Base-by-base conservation (phyloP, 2,797 vertebrate species). In the Loris lydekkerianus region DNA sequence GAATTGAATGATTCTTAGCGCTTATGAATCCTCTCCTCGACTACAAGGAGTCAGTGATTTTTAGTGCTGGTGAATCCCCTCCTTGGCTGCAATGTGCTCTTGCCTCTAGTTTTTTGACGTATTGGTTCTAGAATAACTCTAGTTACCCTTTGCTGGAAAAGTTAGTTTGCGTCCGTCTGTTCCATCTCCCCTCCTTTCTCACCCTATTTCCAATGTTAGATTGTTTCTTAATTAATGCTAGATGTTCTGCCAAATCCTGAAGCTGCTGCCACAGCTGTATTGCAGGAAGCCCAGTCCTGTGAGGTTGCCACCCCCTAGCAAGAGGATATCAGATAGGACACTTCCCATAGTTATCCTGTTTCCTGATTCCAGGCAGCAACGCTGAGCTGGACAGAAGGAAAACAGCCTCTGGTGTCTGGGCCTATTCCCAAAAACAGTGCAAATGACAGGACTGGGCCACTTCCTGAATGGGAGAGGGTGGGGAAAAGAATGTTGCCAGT, bases 251-350 rank as follows among this genome's bases (percentile, higher is more conserved):
- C 77, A 93, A 85, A 72, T 95, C 82, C n/a, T 27, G 61, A 82
- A 73, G 89, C 81, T 85, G 73, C 93, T 85, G 40, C 86, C 72
- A 27, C 76, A 65, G 81, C 81, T 91, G 58, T 67, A 78, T 77
- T 86, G 92, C 94, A 90, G 93, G 97, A 96, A 97, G 78, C 81
- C 85, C 82, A 20, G 37, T 53, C 76, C 86, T 85, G 29, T 31
- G 73, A 92, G 75, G 46, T 37, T 40, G 67, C 92, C 4, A 0
- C 73, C 14, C 31, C 0, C 53, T 14, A 7, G 15, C 29, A 60
- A 37, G 80, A 88, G 56, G 53, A 67, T 5, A 1, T 85, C 37
- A 81, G 86, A 84, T 61, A 72, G 73, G 88, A 73, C 86, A 96
- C 46, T 84, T 96, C 89, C 95, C 37, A 46, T 49, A 11, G 46